Conservation (phyloP, 2,888 invertebrate genomes). For the Drosophila mercatorum region DNA sequence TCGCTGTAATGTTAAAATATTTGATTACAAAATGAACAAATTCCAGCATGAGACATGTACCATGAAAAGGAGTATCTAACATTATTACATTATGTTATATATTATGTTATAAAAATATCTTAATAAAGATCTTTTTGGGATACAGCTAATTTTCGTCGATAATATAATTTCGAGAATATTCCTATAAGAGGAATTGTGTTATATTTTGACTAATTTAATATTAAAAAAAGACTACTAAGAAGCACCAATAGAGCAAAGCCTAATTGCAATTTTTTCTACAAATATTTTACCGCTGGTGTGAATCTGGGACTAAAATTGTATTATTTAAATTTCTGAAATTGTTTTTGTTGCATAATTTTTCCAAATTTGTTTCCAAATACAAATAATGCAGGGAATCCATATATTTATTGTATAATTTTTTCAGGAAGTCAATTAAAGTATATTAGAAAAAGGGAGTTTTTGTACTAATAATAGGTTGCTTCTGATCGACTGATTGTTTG, state of each 20-base stretch:
- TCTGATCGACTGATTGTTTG: background rate
- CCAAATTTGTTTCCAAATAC: no score
- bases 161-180: background rate
- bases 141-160: no score
- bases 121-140: no score
- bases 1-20: no score
- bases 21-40: no score
- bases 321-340: no score
- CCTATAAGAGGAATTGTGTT: background rate
- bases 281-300: slow-evolving; percentile 49
- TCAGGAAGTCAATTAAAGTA: background rate
- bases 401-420: background rate
- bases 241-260: slow-evolving; percentile 21
- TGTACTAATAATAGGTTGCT: background rate
- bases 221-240: slow-evolving; percentile 15
- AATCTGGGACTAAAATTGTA: slow-evolving; percentile 3
- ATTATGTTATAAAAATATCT: no score
- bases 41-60: no score
- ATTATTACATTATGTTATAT: background rate
- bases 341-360: no score
- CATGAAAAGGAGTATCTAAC: no score
- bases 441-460: background rate
- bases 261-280: slow-evolving; percentile 26
- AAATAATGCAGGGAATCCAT: no score
- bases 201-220: background rate